phyloP scores from a whole-genome alignment of 2,113 vertebrate genomes.

The Delphinapterus leucas region DNA sequence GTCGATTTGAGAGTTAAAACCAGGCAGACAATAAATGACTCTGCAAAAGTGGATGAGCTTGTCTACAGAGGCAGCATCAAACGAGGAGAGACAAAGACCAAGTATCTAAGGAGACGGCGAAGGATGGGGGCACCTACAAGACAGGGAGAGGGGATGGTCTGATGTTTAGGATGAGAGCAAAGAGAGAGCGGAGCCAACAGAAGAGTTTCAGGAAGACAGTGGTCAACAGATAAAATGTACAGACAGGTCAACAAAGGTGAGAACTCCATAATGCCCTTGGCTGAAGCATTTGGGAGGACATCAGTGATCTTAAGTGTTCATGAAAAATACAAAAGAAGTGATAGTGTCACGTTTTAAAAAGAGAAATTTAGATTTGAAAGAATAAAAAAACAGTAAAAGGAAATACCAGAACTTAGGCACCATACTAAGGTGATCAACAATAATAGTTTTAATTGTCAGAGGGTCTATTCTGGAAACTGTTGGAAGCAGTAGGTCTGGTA shows the following conservation, averaged over 20 bases:
- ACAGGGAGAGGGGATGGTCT: fast-evolving
- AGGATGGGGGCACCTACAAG: neutral
- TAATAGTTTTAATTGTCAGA: neutral
- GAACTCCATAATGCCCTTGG: neutral
- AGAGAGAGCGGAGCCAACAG: neutral
- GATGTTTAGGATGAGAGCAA: neutral
- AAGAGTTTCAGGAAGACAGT: neutral
- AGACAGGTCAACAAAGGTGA: neutral
- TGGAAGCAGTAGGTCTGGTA: neutral
- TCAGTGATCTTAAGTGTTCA: neutral
- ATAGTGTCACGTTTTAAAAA: neutral
- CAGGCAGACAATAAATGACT: neutral
- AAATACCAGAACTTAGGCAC: neutral
- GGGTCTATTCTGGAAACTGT: neutral
- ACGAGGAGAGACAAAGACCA: neutral
- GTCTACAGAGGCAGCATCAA: neutral
- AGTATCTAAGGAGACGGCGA: neutral
- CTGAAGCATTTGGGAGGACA: neutral
- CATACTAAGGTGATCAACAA: neutral
- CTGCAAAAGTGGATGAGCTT: neutral
- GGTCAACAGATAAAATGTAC: neutral
- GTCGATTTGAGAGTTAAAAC: neutral
- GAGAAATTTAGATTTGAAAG: neutral
- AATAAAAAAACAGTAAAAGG: neutral
- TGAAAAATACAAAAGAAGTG: neutral